Percentiles rank a stretch among this genome's conserved stretches.
These are phyloP conservation scores for Argynnis bischoffii DNA, from an alignment of 2,888 invertebrate genomes.

Conservation along the genomic window DNA sequence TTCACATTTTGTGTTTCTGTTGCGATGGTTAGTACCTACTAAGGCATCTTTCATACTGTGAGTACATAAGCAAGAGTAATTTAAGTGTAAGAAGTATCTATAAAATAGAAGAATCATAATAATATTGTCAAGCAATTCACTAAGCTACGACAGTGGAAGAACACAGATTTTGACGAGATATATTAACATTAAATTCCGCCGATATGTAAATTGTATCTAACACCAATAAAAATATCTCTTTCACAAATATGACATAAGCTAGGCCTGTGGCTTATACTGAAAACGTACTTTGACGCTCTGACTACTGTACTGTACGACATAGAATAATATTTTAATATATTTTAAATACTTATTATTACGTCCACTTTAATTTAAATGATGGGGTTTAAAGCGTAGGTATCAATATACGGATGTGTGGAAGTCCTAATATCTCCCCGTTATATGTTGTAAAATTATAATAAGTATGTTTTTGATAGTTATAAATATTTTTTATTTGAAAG, in stretches of 20 bases:
- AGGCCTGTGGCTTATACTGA: conserved; percentile 40
- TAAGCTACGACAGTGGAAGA: conserved; percentile 73
- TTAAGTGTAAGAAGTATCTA: conserved; percentile 23
- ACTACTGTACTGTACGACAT: conserved; percentile 3
- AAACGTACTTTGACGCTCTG: conserved; percentile 6
- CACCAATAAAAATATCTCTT: conserved; percentile 61
- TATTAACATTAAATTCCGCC: conserved; percentile 55
- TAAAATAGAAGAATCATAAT: conserved; percentile 49
- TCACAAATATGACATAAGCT: conserved; percentile 39
- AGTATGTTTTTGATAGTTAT: no score
- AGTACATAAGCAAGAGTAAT: conserved; percentile 18
- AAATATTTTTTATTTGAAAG: background rate
- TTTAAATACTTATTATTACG: background rate
- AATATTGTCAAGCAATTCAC: conserved; percentile 70
- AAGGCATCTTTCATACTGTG: conserved; percentile 11
- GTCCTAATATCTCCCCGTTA: no score
- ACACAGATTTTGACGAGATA: conserved; percentile 69
- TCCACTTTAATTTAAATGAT: background rate
- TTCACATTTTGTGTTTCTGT: background rate
- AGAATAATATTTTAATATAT: conserved; percentile 5
- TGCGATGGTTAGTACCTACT: conserved; percentile 3
- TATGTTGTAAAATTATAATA: no score
- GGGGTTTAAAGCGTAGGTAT: background rate
- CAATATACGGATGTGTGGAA: background rate
- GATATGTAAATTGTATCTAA: conserved; percentile 74